A percentile compares a stretch with the other conserved stretches of the same genome.
Conservation (phyloP, 1,140 invertebrate genomes). For the Liolophura sinensis region DNA sequence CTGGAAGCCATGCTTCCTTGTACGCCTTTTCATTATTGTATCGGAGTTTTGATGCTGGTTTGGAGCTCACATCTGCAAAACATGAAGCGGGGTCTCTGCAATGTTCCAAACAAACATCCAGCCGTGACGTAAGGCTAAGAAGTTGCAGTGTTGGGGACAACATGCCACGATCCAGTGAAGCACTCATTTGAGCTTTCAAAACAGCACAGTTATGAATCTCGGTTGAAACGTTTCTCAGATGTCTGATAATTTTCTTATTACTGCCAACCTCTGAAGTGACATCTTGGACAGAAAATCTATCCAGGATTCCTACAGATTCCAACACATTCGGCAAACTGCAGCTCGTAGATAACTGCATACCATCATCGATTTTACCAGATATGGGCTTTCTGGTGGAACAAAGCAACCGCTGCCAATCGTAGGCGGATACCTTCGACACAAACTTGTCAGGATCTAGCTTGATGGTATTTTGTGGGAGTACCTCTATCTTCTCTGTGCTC, state of each 20-base stretch:
- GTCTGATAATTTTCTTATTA: constrained; percentile 27
- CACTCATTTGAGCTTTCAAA: constrained; percentile 38
- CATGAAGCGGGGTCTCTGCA: constrained; percentile 28
- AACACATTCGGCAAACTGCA: no score
- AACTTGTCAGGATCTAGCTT: constrained; percentile 39
- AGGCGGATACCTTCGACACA: constrained; percentile 37
- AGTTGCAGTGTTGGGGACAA: constrained; percentile 42
- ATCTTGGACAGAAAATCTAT: constrained; percentile 25
- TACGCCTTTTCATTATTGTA: constrained; percentile 35
- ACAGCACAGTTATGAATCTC: constrained; percentile 29
- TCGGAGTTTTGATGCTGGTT: constrained; percentile 13
- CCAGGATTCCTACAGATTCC: no score
- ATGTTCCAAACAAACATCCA: constrained; percentile 50
- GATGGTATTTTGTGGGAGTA: constrained; percentile 1
- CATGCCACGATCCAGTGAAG: constrained; percentile 25
- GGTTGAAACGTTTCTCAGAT: constrained; percentile 34
- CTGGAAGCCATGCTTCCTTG: constrained; percentile 38
- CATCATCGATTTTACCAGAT: no score
- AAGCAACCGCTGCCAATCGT: constrained; percentile 45
- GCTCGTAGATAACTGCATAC: no score
- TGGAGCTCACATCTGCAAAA: constrained; percentile 20
- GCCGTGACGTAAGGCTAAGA: constrained; percentile 35
- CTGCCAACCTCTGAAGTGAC: constrained; percentile 35
- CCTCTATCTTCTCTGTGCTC: not conserved
- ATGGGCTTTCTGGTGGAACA: constrained; percentile 28